Conservation (phyloP, 1,140 invertebrate genomes). For the Trachelipus rathkii region DNA sequence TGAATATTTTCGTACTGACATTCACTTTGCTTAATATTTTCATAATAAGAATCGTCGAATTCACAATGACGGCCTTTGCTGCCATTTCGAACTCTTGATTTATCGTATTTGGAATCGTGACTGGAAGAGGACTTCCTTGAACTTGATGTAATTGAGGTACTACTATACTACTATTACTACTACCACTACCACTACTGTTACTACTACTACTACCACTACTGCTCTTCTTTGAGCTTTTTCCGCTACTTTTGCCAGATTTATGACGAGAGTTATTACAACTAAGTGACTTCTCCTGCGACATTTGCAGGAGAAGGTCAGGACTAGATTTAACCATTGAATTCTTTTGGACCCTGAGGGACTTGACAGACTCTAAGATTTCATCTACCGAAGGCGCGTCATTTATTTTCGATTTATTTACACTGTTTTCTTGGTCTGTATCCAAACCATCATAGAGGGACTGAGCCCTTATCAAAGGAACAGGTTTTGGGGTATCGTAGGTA, state of each 20-base stretch:
- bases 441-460: conserved; percentile 44
- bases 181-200: not conserved
- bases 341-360: conserved; percentile 41
- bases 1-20: conserved; percentile 42
- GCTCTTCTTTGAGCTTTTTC: not conserved
- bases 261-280: conserved; percentile 36
- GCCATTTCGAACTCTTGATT: conserved; percentile 9
- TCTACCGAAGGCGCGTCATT: conserved; percentile 45
- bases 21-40: conserved; percentile 37
- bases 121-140: not conserved
- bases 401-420: conserved; percentile 24
- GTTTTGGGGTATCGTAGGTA: conserved; percentile 12
- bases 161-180: not conserved
- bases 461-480: conserved; percentile 30
- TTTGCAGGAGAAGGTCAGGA: conserved; percentile 35
- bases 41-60: conserved; percentile 29
- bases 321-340: conserved; percentile 43
- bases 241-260: conserved; percentile 22
- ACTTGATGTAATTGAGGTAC: not conserved
- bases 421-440: conserved; percentile 31
- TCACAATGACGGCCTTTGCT: conserved; percentile 24
- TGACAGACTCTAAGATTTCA: conserved; percentile 46
- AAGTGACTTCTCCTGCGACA: conserved; percentile 34
- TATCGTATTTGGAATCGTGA: not conserved
- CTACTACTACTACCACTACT: not conserved